Evolutionary conservation across 2,888 invertebrate genomes (phyloP), one percentile per base, ranked within the genome.

Genomic region (Drosophila conformis): DNA sequence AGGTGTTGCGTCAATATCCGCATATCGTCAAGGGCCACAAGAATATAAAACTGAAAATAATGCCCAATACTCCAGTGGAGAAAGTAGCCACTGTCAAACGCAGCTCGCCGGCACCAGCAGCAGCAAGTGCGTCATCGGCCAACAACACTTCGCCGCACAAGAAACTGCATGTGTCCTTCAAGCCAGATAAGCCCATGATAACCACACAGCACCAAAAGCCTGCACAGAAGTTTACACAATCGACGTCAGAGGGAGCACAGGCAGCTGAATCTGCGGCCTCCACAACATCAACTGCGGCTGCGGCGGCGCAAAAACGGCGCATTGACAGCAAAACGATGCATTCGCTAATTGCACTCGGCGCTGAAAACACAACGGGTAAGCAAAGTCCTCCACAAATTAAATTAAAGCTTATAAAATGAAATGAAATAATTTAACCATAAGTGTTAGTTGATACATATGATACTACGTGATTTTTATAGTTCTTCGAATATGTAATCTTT

Each of bases 1-100:
- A 97, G 93, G 97, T 98, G 0, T 92, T 98, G 42, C 97, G 97
- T 81, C 97, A 97, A 91, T 97, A 97, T 94, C 97, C 98, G 0
- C 96, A 97, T 92, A 94, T 98, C 71, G 96, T 97, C 0, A 97
- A 97, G 91, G 96, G 96, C 85, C 97, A 97, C 89, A 97, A 97
- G 92, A 98, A 97, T 89, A 97, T 98, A 38, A 96, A 97, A 90
- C 92, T 98, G 21, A 97, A 97, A 93, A 97, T 98, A 74, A 95
- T 97, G 93, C 95, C 97, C 68, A 95, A 90, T 68, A 80, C 73
- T 62, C 79, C 88, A 7, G 66, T 90, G 38, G 91, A 92, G 2
- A 93, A 92, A 64, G 73, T 80, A 64, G 21, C 65, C 36, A 18
- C 74, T 56, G 61, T 42, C 10, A 67, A 73, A 53, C 60, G 83